Evolutionary conservation across 2,113 vertebrate genomes (phyloP).

Genomic region (Excalfactoria chinensis): DNA sequence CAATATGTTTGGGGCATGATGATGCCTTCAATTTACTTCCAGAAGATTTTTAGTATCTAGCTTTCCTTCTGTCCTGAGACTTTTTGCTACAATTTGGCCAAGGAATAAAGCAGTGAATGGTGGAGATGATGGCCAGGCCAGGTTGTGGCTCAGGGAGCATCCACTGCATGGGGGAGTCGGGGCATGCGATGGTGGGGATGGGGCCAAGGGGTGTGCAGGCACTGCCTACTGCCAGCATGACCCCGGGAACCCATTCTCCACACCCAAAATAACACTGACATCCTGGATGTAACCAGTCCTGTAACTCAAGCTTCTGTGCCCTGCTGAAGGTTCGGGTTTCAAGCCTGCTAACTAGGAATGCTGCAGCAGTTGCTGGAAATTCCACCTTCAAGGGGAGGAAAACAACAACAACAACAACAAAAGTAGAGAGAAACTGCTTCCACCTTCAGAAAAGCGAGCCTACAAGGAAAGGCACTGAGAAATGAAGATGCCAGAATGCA

Average conservation of each 20-base stretch:
- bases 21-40: not conserved
- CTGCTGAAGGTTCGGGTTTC: conserved; percentile 6
- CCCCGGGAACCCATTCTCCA: not conserved
- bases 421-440: not conserved
- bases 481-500: not conserved
- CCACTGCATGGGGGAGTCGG: rapidly evolving
- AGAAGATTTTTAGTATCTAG: not conserved
- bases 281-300: not conserved
- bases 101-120: not conserved
- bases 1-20: not conserved
- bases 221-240: rapidly evolving
- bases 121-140: rapidly evolving
- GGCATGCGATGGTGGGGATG: rapidly evolving
- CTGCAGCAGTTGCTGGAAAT: not conserved
- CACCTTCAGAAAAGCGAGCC: not conserved
- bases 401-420: not conserved
- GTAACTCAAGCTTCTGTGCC: not conserved
- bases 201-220: rapidly evolving
- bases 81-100: not conserved
- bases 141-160: rapidly evolving
- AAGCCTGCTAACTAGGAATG: not conserved
- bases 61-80: not conserved
- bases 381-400: not conserved
- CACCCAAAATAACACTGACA: not conserved
- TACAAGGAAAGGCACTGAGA: not conserved